Evolutionary conservation across 2,113 vertebrate species (phyloP).

Genomic region (Tylochromis polylepis): DNA sequence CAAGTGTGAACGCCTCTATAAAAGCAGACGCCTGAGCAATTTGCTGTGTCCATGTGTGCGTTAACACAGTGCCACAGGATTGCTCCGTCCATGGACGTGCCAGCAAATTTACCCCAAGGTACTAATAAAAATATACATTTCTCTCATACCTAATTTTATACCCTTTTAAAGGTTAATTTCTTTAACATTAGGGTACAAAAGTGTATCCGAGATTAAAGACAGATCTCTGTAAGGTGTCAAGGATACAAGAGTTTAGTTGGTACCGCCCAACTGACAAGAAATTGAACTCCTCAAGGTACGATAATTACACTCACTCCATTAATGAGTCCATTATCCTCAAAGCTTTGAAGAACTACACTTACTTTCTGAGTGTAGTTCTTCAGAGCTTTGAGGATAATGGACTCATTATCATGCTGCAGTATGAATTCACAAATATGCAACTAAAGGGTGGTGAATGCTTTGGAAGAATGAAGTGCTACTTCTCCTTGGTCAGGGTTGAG

Average conservation of each 20-base stretch:
- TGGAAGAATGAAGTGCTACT: neutral
- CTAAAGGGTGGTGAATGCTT: neutral
- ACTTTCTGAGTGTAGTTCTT: neutral
- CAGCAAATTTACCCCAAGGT: neutral
- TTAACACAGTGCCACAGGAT: neutral
- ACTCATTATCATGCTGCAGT: neutral
- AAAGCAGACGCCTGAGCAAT: neutral
- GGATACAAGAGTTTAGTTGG: neutral
- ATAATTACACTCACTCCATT: neutral
- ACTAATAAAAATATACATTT: neutral
- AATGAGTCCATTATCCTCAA: neutral
- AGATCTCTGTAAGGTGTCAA: neutral
- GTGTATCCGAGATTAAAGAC: neutral
- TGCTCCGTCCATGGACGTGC: rapidly evolving
- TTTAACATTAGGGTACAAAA: neutral
- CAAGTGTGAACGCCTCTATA: neutral
- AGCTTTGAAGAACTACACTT: neutral
- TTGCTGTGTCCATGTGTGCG: neutral
- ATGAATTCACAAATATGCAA: neutral
- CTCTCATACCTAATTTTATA: neutral
- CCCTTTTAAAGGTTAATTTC: neutral
- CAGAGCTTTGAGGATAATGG: neutral
- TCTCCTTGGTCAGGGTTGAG: neutral
- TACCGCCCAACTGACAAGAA: neutral
- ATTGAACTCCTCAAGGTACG: neutral